Conservation (phyloP, 1,140 invertebrate species). For the Aphis gossypii region DNA sequence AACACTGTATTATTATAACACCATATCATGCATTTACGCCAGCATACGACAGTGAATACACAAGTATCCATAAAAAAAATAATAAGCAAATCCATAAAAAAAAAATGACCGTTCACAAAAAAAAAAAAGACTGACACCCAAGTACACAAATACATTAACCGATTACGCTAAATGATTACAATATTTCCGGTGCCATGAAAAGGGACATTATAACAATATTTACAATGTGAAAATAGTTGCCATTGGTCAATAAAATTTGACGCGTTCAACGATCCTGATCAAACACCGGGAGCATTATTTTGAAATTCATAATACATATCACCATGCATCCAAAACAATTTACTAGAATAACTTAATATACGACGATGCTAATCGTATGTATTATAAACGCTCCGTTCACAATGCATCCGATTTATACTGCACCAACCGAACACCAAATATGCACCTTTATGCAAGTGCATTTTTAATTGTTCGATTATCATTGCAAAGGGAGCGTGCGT, state of each 20-base stretch:
- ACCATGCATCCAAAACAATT: background rate
- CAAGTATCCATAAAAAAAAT: background rate
- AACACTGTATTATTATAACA: background rate
- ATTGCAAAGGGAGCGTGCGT: background rate
- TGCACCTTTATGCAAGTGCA: background rate
- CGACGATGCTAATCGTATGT: background rate
- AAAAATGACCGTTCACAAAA: background rate
- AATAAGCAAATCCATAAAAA: background rate
- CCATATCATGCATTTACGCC: background rate
- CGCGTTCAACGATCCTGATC: background rate
- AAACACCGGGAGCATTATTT: background rate
- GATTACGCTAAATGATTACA: slow-evolving; percentile 4
- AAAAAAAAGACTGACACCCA: background rate
- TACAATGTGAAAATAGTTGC: background rate
- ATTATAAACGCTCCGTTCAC: background rate
- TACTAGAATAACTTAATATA: background rate
- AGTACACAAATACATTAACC: background rate
- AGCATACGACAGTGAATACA: background rate
- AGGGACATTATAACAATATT: slow-evolving; percentile 17
- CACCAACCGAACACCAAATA: background rate
- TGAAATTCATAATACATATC: background rate
- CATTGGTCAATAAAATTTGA: slow-evolving; percentile 12
- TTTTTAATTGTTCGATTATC: background rate
- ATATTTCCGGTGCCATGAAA: background rate
- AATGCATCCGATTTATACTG: background rate